A percentile compares a stretch with the other conserved stretches of the same genome.
phyloP scores from a whole-genome alignment of 2,113 vertebrate genomes.

The Mastomys natalensis region DNA sequence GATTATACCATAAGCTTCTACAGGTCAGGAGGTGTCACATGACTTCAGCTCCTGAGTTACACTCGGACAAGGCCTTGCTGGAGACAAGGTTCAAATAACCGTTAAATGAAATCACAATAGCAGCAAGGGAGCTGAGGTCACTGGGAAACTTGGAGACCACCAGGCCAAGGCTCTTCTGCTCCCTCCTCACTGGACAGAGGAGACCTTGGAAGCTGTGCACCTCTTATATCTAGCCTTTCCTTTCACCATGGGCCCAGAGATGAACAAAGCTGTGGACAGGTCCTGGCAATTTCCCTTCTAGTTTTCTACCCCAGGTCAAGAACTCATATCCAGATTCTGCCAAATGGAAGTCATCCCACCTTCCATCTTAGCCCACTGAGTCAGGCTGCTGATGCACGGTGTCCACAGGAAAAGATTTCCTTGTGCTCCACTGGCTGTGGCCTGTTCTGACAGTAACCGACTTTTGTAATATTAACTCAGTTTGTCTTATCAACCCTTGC shows the following conservation, averaged over 20 bases:
- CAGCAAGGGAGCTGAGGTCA: neutral
- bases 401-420: neutral
- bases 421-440: neutral
- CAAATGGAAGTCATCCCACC: neutral
- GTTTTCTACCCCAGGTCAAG: neutral
- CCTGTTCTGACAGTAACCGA: neutral
- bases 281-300: neutral
- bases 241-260: neutral
- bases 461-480: neutral
- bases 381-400: neutral
- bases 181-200: neutral
- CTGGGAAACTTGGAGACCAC: neutral
- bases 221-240: neutral
- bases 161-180: neutral
- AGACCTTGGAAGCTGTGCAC: fast-evolving
- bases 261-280: neutral
- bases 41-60: neutral
- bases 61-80: neutral
- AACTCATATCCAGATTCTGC: too few relatives aligned
- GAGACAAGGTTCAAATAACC: neutral
- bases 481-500: neutral
- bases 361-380: neutral
- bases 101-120: neutral
- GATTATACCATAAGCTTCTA: neutral
- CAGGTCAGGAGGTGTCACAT: too few relatives aligned